Evolutionary conservation across 2,888 invertebrate genomes (phyloP), one percentile per base, ranked within the genome.

Genomic region (Clanis bilineata): DNA sequence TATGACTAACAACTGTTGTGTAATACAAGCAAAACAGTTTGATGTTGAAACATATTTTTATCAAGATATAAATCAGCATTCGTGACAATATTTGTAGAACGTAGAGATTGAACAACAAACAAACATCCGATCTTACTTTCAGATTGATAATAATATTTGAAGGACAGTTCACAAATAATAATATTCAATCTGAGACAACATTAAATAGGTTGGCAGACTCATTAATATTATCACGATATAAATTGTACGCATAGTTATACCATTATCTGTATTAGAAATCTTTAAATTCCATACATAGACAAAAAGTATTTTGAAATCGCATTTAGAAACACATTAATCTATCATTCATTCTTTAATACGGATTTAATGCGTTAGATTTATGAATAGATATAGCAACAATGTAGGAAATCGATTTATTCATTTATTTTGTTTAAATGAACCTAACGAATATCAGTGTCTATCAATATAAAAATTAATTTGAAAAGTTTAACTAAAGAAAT

Each of bases 151-250:
- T 25, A 51, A 32, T 51, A 32, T 51, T 51, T 51, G 51, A 51
- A 51, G 51, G 51, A 51, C 51, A 51, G 51, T 32, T 51, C 56
- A 38, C 2, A 43, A 55, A 56, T 44, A 59, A 45, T 56, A 51
- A 43, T 43, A 12, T 44, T 18, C 32, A 9, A 9, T 12, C n/a
- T 47, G 44, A 22, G 10, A 51, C n/a, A 51, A 28, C 9, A 28
- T 18, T 32, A 51, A 18, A 51, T 9, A 51, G 28, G 9, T 7
- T 18, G 51, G 7, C 4, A 32, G 9, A 10, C 32, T 51, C 9
- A 51, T 32, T 51, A 51, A 28, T 32, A 32, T 51, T 32, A 51
- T 51, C 51, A 18, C 32, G 15, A 51, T 32, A 32, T 18, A 25
- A 45, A 23, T 25, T n/a, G 6, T 45, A 10, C 4, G n/a, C 22